phyloP scores from a whole-genome alignment of 2,888 invertebrate species.

The Troides aeacus region DNA sequence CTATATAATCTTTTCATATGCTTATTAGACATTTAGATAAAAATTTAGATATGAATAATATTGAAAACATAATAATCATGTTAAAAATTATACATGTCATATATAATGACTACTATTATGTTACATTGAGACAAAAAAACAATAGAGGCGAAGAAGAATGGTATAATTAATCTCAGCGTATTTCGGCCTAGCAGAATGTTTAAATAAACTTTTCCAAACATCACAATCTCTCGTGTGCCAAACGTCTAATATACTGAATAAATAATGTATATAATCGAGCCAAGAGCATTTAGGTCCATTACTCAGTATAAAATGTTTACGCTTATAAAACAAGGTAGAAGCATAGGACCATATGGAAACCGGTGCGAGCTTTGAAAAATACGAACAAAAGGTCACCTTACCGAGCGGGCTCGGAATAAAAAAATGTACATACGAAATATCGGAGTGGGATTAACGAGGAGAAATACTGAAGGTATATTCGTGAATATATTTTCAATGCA shows the following conservation, averaged over 20 bases:
- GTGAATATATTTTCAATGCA: not conserved
- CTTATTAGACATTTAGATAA: no score
- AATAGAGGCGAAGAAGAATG: no score
- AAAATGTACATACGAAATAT: constrained; percentile 34
- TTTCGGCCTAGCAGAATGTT: no score
- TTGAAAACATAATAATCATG: no score
- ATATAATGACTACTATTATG: no score
- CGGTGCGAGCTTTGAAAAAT: constrained; percentile 36
- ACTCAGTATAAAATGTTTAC: not conserved
- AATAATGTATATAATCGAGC: not conserved
- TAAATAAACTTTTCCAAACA: no score
- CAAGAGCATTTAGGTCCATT: not conserved
- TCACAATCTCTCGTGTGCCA: no score
- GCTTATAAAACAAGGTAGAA: constrained; percentile 26
- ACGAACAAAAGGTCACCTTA: constrained; percentile 45
- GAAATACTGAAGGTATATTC: not conserved
- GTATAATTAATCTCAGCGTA: no score
- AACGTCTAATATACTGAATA: not conserved
- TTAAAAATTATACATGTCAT: no score
- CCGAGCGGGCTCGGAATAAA: constrained; percentile 28
- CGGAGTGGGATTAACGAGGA: not conserved
- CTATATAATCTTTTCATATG: no score
- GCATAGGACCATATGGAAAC: constrained; percentile 41
- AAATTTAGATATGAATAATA: no score
- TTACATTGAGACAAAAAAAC: no score